These are phyloP conservation scores for Castor canadensis DNA, from an alignment of 2,113 vertebrate genomes.

Conservation along the genomic window DNA sequence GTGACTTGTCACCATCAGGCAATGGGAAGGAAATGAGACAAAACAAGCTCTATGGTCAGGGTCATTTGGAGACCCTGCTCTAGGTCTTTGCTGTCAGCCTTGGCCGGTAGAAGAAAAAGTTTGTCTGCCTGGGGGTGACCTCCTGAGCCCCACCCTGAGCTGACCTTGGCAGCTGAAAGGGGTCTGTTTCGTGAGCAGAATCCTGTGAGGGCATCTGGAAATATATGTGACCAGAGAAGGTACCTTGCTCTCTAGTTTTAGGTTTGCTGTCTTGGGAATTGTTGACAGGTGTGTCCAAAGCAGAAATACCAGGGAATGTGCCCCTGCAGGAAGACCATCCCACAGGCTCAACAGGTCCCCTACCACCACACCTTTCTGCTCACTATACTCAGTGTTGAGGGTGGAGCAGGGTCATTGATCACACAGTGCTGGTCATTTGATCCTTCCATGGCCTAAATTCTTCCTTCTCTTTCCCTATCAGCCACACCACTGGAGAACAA, in stretches of 20 bases:
- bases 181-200: background rate
- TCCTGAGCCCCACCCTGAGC: background rate
- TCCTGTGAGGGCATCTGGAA: background rate
- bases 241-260: background rate
- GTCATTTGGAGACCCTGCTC: background rate
- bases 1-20: background rate
- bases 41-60: background rate
- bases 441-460: background rate
- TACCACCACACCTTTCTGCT: accelerated
- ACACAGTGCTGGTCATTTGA: background rate
- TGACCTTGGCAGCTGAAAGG: background rate
- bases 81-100: background rate
- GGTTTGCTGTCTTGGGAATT: background rate
- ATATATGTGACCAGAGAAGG: no score
- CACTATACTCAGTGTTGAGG: background rate
- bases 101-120: background rate
- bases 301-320: background rate
- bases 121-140: background rate
- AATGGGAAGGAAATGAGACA: background rate
- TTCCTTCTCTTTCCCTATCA: background rate
- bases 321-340: background rate
- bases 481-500: background rate
- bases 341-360: background rate
- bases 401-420: background rate
- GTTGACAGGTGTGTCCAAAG: background rate